Evolutionary conservation across 2,888 invertebrate species (phyloP).

Genomic region (Steinernema carpocapsae): DNA sequence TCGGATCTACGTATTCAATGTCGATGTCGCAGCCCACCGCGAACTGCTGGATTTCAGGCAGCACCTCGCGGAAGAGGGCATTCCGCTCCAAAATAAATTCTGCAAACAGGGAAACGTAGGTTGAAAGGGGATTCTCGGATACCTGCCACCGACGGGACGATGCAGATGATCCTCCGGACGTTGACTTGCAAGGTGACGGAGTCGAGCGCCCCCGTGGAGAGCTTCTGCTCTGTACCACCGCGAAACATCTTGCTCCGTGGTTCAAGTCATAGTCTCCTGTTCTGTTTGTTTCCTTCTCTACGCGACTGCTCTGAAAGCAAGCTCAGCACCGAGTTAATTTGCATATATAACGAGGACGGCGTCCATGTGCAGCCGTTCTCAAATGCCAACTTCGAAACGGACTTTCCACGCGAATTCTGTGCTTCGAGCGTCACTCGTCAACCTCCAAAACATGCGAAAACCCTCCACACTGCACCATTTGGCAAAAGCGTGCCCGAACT

Average conservation of each 20-base stretch:
- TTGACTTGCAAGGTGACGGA: conserved; percentile 29
- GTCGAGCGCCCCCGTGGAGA: conserved; percentile 26
- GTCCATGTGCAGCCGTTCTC: background rate
- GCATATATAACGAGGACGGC: conserved; percentile 30
- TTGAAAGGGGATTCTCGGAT: background rate
- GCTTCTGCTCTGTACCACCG: conserved; percentile 32
- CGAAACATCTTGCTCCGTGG: conserved; percentile 19
- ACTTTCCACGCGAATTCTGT: background rate
- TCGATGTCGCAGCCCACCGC: conserved; percentile 69
- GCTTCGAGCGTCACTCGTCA: no score
- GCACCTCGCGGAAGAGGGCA: conserved; percentile 57
- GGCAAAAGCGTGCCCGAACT: background rate
- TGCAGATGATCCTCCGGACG: conserved; percentile 12
- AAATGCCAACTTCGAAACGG: background rate
- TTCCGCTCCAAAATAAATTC: conserved; percentile 64
- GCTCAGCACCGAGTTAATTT: conserved; percentile 17
- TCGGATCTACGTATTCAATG: conserved; percentile 57
- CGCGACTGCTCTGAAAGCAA: conserved; percentile 23
- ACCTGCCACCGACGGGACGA: conserved; percentile 24
- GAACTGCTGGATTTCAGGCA: conserved; percentile 68
- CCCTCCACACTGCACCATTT: background rate
- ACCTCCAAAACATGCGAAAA: no score
- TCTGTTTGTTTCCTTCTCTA: conserved; percentile 19
- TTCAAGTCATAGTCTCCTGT: background rate
- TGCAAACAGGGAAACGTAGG: conserved; percentile 42